phyloP scores from a whole-genome alignment of 2,797 vertebrate species.

The Simalia tracyae region DNA sequence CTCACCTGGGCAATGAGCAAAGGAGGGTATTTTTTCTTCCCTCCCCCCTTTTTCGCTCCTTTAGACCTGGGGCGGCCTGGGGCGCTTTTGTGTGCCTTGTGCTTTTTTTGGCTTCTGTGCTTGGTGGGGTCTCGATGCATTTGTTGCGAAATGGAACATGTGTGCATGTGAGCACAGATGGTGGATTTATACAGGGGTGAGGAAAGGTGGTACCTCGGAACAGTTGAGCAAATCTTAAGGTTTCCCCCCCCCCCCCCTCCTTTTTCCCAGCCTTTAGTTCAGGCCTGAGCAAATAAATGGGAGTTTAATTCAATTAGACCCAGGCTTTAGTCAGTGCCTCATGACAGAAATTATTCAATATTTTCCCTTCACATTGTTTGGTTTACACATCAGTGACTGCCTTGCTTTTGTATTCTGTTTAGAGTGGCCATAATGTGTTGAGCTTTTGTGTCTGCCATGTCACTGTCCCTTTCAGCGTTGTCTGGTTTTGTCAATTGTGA shows the following conservation, averaged over 20 bases:
- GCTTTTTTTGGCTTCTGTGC: constrained; percentile 89
- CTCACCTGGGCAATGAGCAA: constrained; percentile 86
- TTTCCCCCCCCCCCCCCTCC: constrained; percentile 72
- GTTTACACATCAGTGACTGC: constrained; percentile 97
- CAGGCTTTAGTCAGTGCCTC: constrained; percentile 87
- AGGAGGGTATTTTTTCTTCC: constrained; percentile 71
- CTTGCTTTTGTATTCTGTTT: constrained; percentile 89
- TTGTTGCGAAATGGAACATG: constrained; percentile 90
- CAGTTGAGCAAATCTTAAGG: constrained; percentile 89
- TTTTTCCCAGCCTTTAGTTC: constrained; percentile 86
- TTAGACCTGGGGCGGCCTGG: constrained; percentile 90
- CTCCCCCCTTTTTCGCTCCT: constrained; percentile 69
- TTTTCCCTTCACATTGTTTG: constrained; percentile 85
- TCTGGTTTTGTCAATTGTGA: constrained; percentile 87
- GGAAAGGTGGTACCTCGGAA: constrained; percentile 91
- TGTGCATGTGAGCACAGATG: constrained; percentile 92
- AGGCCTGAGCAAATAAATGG: constrained; percentile 94
- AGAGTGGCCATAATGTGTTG: constrained; percentile 86
- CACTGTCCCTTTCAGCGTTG: constrained; percentile 89
- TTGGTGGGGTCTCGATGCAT: constrained; percentile 85
- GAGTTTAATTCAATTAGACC: constrained; percentile 99
- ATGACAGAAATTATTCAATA: constrained; percentile 88
- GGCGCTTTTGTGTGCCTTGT: constrained; percentile 92
- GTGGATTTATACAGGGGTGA: constrained; percentile 90
- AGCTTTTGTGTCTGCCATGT: constrained; percentile 93